Evolutionary conservation across 2,888 invertebrate species (phyloP), one percentile per base, ranked within the genome.

Genomic region (Pharmacophagus antenor): DNA sequence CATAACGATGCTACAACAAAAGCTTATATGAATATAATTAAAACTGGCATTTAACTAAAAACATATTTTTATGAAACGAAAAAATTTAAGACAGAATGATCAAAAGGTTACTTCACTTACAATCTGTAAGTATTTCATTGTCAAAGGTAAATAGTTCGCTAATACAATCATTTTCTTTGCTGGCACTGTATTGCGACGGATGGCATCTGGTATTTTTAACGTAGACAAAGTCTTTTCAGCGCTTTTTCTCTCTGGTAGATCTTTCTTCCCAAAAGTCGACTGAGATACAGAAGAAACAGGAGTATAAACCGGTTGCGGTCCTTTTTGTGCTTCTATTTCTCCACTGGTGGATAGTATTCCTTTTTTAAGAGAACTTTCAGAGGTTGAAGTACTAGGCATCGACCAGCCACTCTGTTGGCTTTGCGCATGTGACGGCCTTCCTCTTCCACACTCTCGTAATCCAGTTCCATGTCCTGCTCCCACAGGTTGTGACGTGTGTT

Each of bases 1-100:
- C 98, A 79, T 99, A 99, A 72, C 99, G 98, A 72, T 92, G 82
- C 76, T 91, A 77, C 55, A 88, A 88, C 52, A 62, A 59, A 68
- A 21, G 25, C 1, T n/a, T 12, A 61, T 25, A 5, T 37, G 27
- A 27, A 27, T 27, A 27, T 5, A 1, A 27, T 5, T 10, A 27
- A 27, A 27, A 27, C 27, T 2, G n/a, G n/a, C n/a, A n/a, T n/a
- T n/a, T n/a, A n/a, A n/a, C n/a, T n/a, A n/a, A n/a, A n/a, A n/a
- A n/a, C n/a, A n/a, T n/a, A n/a, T n/a, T n/a, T n/a, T n/a, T n/a
- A n/a, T n/a, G n/a, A n/a, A n/a, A n/a, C n/a, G n/a, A n/a, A n/a
- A n/a, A n/a, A n/a, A n/a, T n/a, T n/a, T n/a, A n/a, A n/a, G n/a
- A n/a, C n/a, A n/a, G n/a, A n/a, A n/a, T n/a, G n/a, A 56, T 37